A percentile compares a stretch with the other conserved stretches of the same genome.
These are phyloP conservation scores for Anguilla anguilla DNA, from an alignment of 2,797 vertebrate species.

Conservation along the genomic window DNA sequence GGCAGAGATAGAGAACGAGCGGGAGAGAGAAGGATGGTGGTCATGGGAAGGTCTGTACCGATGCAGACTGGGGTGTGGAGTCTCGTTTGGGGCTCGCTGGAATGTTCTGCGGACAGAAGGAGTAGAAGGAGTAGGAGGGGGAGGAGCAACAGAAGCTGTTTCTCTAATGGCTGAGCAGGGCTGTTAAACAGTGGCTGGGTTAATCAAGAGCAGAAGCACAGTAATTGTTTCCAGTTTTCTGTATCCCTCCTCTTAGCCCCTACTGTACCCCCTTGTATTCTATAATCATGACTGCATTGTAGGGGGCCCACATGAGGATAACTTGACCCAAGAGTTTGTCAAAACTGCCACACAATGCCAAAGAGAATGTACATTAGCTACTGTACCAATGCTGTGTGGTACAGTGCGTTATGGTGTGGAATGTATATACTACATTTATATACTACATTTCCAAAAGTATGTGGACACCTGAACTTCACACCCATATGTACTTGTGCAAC, in stretches of 20 bases:
- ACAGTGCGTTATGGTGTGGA: not conserved
- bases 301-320: not conserved
- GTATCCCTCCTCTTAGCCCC: conserved; percentile 33
- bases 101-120: not conserved
- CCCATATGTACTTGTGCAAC: no score
- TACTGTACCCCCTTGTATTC: not conserved
- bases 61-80: not conserved
- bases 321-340: not conserved
- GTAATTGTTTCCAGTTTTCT: conserved; percentile 84
- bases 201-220: conserved; percentile 83
- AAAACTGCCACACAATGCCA: not conserved
- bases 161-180: conserved; percentile 85
- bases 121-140: not conserved
- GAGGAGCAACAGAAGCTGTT: conserved; percentile 73
- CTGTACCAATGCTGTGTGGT: not conserved
- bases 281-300: not conserved
- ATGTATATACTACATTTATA: not conserved
- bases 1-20: conserved; percentile 8
- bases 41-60: not conserved
- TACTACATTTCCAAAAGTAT: not conserved
- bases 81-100: not conserved
- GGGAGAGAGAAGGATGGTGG: not conserved
- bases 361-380: not conserved
- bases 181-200: conserved; percentile 82
- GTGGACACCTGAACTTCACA: no score